Conservation (phyloP, 2,888 invertebrate species). For the Lamellibrachia satsuma region DNA sequence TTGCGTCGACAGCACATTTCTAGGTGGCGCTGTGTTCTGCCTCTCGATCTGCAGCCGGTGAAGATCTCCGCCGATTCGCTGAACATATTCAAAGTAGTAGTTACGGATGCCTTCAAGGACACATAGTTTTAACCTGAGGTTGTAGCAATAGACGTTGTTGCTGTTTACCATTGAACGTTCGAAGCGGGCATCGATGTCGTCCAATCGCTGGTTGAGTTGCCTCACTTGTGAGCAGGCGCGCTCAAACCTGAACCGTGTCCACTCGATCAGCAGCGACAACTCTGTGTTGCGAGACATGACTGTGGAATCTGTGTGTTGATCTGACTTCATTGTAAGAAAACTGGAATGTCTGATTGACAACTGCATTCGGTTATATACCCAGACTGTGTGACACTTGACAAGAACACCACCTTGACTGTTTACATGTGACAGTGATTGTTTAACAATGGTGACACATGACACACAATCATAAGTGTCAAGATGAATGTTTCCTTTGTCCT, state of each 20-base stretch:
- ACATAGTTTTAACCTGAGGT: constrained; percentile 28
- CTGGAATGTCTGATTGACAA: not conserved
- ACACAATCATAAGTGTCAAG: not conserved
- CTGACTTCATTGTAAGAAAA: not conserved
- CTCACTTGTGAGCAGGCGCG: constrained; percentile 26
- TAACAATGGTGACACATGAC: not conserved
- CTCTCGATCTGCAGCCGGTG: not conserved
- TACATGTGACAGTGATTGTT: not conserved
- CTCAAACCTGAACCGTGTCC: not conserved
- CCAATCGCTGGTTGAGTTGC: constrained; percentile 30
- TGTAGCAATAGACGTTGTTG: constrained; percentile 24
- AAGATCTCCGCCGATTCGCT: not conserved
- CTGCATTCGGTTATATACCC: not conserved
- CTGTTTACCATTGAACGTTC: constrained; percentile 21
- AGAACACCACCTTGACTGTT: not conserved
- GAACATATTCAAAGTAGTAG: constrained; percentile 31
- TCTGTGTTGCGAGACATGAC: not conserved
- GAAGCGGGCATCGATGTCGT: constrained; percentile 27
- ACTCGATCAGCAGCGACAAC: not conserved
- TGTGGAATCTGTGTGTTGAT: not conserved
- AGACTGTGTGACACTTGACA: not conserved
- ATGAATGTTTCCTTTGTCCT: too few relatives aligned
- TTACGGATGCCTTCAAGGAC: constrained; percentile 31
- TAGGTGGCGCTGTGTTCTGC: not conserved
- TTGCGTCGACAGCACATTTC: not conserved